These are phyloP conservation scores for Calyptomena viridis DNA, from an alignment of 2,113 vertebrate species.

Conservation along the genomic window DNA sequence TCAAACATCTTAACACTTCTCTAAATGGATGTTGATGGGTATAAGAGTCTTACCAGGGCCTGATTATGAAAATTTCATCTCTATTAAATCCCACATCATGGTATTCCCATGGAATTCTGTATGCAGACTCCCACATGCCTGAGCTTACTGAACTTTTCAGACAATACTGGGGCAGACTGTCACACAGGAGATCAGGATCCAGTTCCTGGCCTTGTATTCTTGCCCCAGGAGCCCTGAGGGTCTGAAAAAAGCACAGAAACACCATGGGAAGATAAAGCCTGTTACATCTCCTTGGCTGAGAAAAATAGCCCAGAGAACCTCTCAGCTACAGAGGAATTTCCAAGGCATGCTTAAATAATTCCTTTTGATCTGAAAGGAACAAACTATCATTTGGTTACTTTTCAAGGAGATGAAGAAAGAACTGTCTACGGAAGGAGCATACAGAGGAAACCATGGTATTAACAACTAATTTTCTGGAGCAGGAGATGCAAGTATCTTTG, in stretches of 20 bases:
- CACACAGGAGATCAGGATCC: neutral
- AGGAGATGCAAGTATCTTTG: neutral
- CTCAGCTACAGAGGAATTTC: neutral
- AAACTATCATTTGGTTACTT: neutral
- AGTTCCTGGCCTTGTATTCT: neutral
- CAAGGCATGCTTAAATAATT: neutral
- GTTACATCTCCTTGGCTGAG: neutral
- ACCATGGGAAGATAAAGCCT: neutral
- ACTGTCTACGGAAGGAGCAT: neutral
- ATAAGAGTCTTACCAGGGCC: neutral
- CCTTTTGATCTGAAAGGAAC: neutral
- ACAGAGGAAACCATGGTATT: neutral
- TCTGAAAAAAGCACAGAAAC: slow-evolving; percentile 14
- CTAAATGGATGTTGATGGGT: neutral
- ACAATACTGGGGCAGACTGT: neutral
- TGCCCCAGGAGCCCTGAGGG: neutral
- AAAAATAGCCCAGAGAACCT: neutral
- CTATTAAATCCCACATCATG: neutral
- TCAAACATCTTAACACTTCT: neutral
- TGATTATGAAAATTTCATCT: neutral
- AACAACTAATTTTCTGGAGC: neutral
- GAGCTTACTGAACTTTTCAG: neutral
- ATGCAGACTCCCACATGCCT: neutral
- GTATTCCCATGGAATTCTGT: neutral
- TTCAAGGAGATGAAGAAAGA: neutral